These are phyloP conservation scores for Brachionichthys hirsutus DNA, from an alignment of 2,113 vertebrate species.

Conservation along the genomic window DNA sequence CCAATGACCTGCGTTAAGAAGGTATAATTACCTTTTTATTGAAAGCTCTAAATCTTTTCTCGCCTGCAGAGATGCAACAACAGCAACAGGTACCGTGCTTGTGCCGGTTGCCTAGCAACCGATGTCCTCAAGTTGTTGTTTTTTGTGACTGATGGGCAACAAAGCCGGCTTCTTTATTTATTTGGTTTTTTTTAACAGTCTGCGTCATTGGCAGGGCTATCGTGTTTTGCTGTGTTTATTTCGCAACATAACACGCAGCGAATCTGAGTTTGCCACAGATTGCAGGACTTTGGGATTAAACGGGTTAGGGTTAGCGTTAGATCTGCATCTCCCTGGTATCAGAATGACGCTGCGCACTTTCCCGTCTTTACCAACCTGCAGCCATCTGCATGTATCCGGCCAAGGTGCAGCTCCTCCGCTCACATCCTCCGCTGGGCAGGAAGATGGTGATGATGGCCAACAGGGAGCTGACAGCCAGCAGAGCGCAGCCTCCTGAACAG, in stretches of 20 bases:
- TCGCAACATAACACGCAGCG: neutral
- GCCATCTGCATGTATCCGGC: conserved; percentile 94
- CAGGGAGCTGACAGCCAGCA: conserved; percentile 88
- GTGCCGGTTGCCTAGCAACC: conserved; percentile 76
- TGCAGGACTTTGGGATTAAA: neutral
- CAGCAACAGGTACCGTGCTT: conserved; percentile 11
- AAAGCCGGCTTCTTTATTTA: conserved; percentile 57
- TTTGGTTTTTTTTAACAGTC: conserved; percentile 4
- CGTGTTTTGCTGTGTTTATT: neutral
- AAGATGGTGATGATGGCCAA: conserved; percentile 89
- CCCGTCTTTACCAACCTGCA: conserved; percentile 80
- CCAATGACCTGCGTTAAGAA: conserved; percentile 74
- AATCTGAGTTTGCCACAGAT: neutral
- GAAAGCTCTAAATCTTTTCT: conserved; percentile 63
- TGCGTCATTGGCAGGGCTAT: no score
- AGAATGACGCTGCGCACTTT: no score
- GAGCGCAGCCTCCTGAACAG: conserved; percentile 86
- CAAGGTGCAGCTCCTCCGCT: conserved; percentile 87
- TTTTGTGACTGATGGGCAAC: conserved; percentile 51
- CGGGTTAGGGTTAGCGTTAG: no score
- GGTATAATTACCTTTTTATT: conserved; percentile 76
- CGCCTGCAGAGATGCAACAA: conserved; percentile 35
- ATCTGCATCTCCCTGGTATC: no score
- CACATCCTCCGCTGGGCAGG: conserved; percentile 88
- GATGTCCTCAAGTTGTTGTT: conserved; percentile 47